Evolutionary conservation across 2,113 vertebrate species (phyloP), one percentile per base, ranked within the genome.

Genomic region (Nesoenas mayeri): DNA sequence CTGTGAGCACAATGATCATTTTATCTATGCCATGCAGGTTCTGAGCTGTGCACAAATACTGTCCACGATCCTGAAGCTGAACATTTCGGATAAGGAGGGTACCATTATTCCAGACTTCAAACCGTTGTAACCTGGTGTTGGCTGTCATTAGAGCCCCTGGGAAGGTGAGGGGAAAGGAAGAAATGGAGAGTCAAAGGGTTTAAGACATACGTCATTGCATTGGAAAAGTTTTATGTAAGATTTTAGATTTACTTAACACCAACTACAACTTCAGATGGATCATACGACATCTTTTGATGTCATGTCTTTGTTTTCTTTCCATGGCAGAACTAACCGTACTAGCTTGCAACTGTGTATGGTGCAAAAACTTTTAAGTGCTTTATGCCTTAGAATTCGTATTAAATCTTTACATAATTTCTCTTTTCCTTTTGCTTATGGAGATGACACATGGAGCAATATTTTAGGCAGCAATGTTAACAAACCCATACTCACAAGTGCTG

Each of bases 41-140:
- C 92, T 98, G 98, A 64, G 98, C 98, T 0, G 96, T 98, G 94
- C 99, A 99, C 77, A 98, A 56, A 96, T 99, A 99, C 86, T 98
- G 98, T 9, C 99, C 99, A 2, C 67, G 97, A 88, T 99, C 99
- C 40, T 98, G 96, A 20, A 97, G 95, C 11, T 99, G 98, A 5
- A 95, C 97, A 14, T 97, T 98, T 31, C 95, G 98, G 83, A 99
- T 98, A 93, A 98, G 77, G 10, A 99, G 95, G 2, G 98, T 98
- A 12, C 99, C 99, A 15, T 99, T 99, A 38, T 96, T 94, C 75
- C 98, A 97, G 38, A 99, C 98, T 85, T 99, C 98, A 61, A 99
- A 99, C 17, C 99, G 97, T 48, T 98, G 98, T 15, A 97, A 83
- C 67, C 91, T 97, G 58, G 97, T 98, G 93, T 97, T 98, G 56